Conservation (phyloP, 2,888 invertebrate genomes). For the Hydropsyche betteni region DNA sequence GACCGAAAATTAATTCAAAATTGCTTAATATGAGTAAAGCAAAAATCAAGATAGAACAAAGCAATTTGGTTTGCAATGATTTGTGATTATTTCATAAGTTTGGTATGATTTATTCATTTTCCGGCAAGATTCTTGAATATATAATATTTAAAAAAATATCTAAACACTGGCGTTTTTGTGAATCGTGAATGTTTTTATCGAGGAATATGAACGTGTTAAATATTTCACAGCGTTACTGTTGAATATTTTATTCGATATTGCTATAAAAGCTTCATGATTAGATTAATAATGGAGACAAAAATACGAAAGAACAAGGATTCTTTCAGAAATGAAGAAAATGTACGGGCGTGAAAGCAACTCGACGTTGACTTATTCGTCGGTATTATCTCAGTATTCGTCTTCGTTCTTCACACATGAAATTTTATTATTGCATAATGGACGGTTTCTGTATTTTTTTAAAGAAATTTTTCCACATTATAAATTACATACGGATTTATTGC, state of each 20-base stretch:
- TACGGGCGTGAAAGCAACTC: constrained; percentile 21
- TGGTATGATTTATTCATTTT: too few relatives aligned
- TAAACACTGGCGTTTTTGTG: too few relatives aligned
- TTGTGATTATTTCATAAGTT: too few relatives aligned
- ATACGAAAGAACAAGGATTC: background rate
- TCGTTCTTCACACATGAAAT: constrained; percentile 9
- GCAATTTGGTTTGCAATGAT: too few relatives aligned
- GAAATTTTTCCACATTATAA: background rate
- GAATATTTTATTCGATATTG: background rate
- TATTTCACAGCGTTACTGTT: background rate
- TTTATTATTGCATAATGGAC: constrained; percentile 2
- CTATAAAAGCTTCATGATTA: constrained; percentile 18
- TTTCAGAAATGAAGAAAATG: constrained; percentile 24
- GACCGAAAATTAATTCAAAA: too few relatives aligned
- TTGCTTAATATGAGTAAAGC: too few relatives aligned
- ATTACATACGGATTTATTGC: background rate
- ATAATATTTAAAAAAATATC: too few relatives aligned
- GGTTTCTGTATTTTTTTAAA: background rate
- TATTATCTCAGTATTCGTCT: constrained; percentile 27
- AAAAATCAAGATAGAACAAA: too few relatives aligned
- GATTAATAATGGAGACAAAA: constrained; percentile 19
- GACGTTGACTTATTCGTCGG: constrained; percentile 17
- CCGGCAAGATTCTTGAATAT: too few relatives aligned
- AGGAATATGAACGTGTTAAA: too few relatives aligned
- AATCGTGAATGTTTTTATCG: too few relatives aligned